Conservation (phyloP, 2,888 invertebrate species). For the Furcula furcula region DNA sequence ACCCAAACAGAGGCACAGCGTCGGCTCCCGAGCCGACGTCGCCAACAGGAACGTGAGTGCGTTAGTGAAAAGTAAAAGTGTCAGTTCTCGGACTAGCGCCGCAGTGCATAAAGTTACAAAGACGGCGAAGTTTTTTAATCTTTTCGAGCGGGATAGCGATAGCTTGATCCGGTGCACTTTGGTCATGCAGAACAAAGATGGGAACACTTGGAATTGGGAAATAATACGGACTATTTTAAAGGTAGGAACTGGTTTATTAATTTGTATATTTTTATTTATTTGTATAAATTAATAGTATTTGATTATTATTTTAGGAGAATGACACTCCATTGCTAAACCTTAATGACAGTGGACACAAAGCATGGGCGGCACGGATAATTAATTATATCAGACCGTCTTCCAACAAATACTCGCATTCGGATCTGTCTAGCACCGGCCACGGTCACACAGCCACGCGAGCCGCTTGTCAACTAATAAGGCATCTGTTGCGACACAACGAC, state of each 20-base stretch:
- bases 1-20: conserved; percentile 65
- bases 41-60: conserved; percentile 69
- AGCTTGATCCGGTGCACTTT: conserved; percentile 90
- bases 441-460: conserved; percentile 85
- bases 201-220: conserved; percentile 95
- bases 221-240: conserved; percentile 91
- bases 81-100: conserved; percentile 66
- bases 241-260: conserved; percentile 62
- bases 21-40: conserved; percentile 69
- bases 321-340: conserved; percentile 59
- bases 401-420: conserved; percentile 93
- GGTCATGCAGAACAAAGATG: conserved; percentile 90
- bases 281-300: background rate
- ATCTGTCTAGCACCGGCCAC: conserved; percentile 81
- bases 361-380: conserved; percentile 85
- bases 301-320: conserved; percentile 48
- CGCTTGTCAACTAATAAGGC: conserved; percentile 88
- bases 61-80: conserved; percentile 75
- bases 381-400: conserved; percentile 94
- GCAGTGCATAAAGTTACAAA: conserved; percentile 68
- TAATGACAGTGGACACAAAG: conserved; percentile 68
- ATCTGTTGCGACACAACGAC: conserved; percentile 85
- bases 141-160: conserved; percentile 84
- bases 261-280: conserved; percentile 5
- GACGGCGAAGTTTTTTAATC: conserved; percentile 72